phyloP scores from a whole-genome alignment of 2,113 vertebrate genomes.

The Eptesicus fuscus region DNA sequence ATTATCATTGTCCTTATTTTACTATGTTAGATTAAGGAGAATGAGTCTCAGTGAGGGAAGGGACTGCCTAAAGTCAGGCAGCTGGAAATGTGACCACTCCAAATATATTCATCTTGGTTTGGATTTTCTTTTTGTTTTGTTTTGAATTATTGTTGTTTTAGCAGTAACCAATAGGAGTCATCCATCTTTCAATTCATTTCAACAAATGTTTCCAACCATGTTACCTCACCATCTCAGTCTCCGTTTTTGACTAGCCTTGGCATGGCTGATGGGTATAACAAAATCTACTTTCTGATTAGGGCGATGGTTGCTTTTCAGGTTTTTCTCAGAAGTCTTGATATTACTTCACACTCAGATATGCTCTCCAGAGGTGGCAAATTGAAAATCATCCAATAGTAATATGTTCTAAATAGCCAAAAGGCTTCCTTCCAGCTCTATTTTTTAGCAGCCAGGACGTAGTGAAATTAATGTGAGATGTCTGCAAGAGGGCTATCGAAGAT shows the following conservation, averaged over 20 bases:
- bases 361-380: neutral
- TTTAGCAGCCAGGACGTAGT: neutral
- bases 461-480: neutral
- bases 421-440: neutral
- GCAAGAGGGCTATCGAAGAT: neutral
- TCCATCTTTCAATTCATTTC: neutral
- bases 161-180: neutral
- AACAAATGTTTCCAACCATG: neutral
- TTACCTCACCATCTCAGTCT: neutral
- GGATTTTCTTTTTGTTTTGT: neutral
- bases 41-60: neutral
- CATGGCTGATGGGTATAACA: neutral
- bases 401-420: neutral
- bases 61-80: neutral
- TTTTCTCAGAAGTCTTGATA: neutral
- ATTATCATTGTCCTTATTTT: neutral
- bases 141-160: neutral
- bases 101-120: neutral
- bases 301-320: neutral
- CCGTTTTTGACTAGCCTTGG: neutral
- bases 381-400: neutral
- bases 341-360: neutral
- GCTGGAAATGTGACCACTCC: neutral
- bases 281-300: constrained; percentile 9
- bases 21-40: neutral